phyloP scores from a whole-genome alignment of 2,797 vertebrate genomes.

The Onychomys torridus region DNA sequence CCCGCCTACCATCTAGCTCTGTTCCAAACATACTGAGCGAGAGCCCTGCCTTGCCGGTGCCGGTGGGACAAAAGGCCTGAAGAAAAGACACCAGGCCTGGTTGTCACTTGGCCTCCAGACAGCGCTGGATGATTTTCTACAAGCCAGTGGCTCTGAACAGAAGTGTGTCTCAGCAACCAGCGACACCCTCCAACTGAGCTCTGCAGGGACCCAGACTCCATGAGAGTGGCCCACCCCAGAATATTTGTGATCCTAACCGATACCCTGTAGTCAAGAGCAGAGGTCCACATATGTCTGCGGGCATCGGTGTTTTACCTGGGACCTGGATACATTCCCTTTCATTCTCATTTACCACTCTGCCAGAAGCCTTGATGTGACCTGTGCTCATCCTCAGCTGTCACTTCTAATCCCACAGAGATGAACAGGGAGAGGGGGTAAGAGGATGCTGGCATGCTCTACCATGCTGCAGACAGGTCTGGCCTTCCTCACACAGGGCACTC shows the following conservation, averaged over 20 bases:
- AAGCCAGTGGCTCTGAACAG: not conserved
- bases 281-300: not conserved
- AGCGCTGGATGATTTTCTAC: not conserved
- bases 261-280: not conserved
- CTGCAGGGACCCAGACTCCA: not conserved
- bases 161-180: not conserved
- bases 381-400: not conserved
- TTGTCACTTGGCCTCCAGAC: not conserved
- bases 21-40: not conserved
- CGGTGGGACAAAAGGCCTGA: not conserved
- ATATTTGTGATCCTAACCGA: not conserved
- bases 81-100: not conserved
- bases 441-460: fast-evolving
- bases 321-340: not conserved
- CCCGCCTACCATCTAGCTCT: not conserved
- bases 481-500: not conserved
- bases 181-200: not conserved
- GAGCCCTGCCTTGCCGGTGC: not conserved
- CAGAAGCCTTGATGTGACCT: not conserved
- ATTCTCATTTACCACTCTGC: not conserved
- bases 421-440: not conserved
- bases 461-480: not conserved
- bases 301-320: not conserved
- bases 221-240: not conserved
- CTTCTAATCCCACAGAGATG: not conserved